Base-by-base conservation (phyloP, 2,797 vertebrate genomes). In the Cephalopachus bancanus region DNA sequence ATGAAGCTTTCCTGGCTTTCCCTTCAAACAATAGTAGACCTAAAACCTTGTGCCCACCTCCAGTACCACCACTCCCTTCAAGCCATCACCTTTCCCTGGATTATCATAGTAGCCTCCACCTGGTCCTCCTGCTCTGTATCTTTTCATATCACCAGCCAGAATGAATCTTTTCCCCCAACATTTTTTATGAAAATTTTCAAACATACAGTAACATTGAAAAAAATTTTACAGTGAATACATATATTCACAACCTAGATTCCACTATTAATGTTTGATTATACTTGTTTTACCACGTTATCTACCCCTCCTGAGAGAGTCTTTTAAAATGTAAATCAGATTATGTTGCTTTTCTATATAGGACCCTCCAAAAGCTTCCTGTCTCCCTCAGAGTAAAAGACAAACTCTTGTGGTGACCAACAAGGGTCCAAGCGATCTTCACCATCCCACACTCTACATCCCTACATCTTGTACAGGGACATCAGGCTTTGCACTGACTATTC, bases 301-400 rank as follows among this genome's bases (percentile, higher is more conserved):
- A 49, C 53, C 57, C 28, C 67, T 83, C 89, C 62, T 44, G 7
- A 90, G 22, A 78, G 24, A 65, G n/a, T 59, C 26, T 60, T 91
- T 92, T 28, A 72, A 37, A 81, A 59, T 12, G 0, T 62, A 75
- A 79, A 8, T 30, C 16, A 26, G 24, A 60, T 88, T 15, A 10
- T 67, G 11, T n/a, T 67, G 67, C 49, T 92, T 15, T 74, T 85
- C 65, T 64, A 49, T 51, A 69, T 37, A n/a, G 53, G 17, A 76
- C 83, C 28, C 76, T 87, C 49, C 19, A 3, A 71, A 79, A 67
- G 2, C 72, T 62, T 67, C 51, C 10, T 22, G 3, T 59, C 30
- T 92, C 44, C 55, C 44, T 93, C 26, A 87, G 51, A 74, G 57
- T 76, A 84, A 84, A 84, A 83, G 24, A 16, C 75, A 83, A 65